These are phyloP conservation scores for Podarcis raffonei DNA, from an alignment of 2,113 vertebrate species.

Conservation along the genomic window DNA sequence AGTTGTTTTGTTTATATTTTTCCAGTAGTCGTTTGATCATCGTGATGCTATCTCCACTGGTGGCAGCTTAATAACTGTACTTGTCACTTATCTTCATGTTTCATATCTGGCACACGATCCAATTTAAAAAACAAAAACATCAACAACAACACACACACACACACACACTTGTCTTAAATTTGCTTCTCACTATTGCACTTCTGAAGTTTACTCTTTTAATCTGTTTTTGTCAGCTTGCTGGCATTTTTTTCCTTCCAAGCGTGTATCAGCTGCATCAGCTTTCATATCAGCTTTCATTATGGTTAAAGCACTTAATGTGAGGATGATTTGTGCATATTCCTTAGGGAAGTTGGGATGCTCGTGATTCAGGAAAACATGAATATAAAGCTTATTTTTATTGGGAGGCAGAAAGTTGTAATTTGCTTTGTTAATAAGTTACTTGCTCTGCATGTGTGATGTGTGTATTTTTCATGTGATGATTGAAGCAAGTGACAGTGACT, in stretches of 20 bases:
- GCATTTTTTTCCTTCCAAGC: conserved; percentile 12
- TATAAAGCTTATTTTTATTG: background rate
- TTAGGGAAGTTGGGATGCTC: background rate
- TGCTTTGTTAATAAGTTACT: background rate
- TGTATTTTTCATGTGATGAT: background rate
- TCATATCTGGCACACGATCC: conserved; percentile 41
- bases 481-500: background rate
- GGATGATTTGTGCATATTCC: background rate
- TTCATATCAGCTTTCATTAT: background rate
- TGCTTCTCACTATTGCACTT: conserved; percentile 46
- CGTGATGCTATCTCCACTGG: conserved; percentile 2
- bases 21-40: conserved; percentile 55
- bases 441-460: background rate
- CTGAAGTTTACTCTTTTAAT: conserved; percentile 39
- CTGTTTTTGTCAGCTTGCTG: conserved; percentile 37
- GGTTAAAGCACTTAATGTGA: background rate
- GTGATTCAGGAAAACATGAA: background rate
- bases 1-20: conserved; percentile 42
- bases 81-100: conserved; percentile 49
- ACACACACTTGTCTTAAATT: conserved; percentile 19
- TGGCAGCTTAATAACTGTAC: conserved; percentile 56
- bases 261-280: background rate
- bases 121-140: conserved; percentile 11
- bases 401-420: background rate
- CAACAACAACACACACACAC: background rate